Conservation (phyloP, 2,113 vertebrate species). For the Lampris megalopsis region DNA sequence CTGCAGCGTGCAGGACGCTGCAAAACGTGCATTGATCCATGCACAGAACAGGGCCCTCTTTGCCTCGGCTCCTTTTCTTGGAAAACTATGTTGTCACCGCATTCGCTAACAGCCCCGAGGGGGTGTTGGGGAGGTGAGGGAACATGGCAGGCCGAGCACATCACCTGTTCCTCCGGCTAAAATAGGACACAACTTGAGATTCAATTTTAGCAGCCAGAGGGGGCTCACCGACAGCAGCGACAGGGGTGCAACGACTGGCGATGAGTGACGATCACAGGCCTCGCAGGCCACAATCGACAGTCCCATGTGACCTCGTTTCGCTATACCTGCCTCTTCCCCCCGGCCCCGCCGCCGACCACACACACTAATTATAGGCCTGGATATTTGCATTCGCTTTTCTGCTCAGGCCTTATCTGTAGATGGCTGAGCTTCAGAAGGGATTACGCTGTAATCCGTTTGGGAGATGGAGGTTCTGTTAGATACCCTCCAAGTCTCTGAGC, state of each 20-base stretch:
- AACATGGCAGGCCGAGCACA: constrained; percentile 58
- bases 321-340: constrained; percentile 69
- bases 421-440: constrained; percentile 6
- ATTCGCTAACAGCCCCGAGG: constrained; percentile 66
- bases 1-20: constrained; percentile 5
- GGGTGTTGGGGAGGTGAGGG: constrained; percentile 63
- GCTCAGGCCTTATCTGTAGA: constrained; percentile 46
- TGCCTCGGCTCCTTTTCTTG: constrained; percentile 63
- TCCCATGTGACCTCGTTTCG: constrained; percentile 61
- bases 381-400: constrained; percentile 42
- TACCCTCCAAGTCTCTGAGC: neutral
- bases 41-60: constrained; percentile 6
- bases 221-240: constrained; percentile 45
- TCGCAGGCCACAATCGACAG: constrained; percentile 58
- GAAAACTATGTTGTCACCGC: constrained; percentile 70
- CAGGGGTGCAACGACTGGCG: constrained; percentile 57
- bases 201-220: constrained; percentile 78
- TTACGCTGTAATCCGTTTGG: constrained; percentile 24
- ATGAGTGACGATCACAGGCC: constrained; percentile 75
- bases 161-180: constrained; percentile 80
- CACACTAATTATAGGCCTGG: constrained; percentile 65
- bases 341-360: constrained; percentile 39
- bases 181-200: constrained; percentile 82
- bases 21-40: constrained; percentile 59
- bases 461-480: constrained; percentile 27